Evolutionary conservation across 1,140 invertebrate genomes (phyloP).

Genomic region (Apis laboriosa): DNA sequence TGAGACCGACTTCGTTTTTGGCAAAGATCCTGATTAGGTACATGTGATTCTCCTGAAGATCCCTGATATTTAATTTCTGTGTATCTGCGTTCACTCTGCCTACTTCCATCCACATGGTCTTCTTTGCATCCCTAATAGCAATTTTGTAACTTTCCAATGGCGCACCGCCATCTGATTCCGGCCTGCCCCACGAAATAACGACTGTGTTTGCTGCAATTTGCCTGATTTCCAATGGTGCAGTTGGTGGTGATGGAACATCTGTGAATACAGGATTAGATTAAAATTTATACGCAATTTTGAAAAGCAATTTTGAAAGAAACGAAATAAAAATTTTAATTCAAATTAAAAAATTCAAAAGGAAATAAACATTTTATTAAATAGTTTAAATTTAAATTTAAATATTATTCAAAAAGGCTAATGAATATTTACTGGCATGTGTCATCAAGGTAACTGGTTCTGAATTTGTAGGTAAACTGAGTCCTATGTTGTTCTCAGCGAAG

Average conservation of each 20-base stretch:
- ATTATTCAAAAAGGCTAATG: neutral
- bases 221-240: constrained; percentile 92
- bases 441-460: constrained; percentile 92
- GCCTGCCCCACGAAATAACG: constrained; percentile 95
- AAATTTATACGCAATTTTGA: neutral
- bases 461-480: constrained; percentile 89
- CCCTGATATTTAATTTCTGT: constrained; percentile 91
- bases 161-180: constrained; percentile 95
- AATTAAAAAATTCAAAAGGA: constrained; percentile 19
- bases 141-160: constrained; percentile 95
- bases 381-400: neutral
- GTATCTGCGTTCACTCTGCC: constrained; percentile 91
- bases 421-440: constrained; percentile 96
- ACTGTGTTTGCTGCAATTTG: constrained; percentile 91
- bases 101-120: constrained; percentile 98
- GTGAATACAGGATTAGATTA: constrained; percentile 59
- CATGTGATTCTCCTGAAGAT: constrained; percentile 93
- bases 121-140: constrained; percentile 93
- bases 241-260: constrained; percentile 94
- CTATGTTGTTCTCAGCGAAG: constrained; percentile 94
- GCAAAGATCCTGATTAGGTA: constrained; percentile 96
- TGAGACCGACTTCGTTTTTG: constrained; percentile 96
- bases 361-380: no score
- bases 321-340: neutral
- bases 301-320: neutral